Evolutionary conservation across 2,888 invertebrate species (phyloP).

Genomic region (Shargacucullia verbasci): DNA sequence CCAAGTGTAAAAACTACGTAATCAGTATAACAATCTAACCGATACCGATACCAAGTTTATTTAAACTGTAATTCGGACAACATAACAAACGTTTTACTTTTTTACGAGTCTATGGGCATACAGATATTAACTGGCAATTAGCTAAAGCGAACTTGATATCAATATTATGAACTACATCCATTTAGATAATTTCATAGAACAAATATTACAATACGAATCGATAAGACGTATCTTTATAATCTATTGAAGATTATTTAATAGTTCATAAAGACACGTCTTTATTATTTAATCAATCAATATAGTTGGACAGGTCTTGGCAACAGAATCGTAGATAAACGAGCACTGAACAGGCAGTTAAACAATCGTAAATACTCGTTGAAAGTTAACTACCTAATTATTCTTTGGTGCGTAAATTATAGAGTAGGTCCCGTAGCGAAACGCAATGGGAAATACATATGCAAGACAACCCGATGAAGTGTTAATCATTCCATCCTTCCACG

Average conservation of each 20-base stretch:
- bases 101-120: too few species aligned
- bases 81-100: too few species aligned
- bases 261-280: constrained; percentile 13
- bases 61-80: too few species aligned
- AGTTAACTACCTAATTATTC: constrained; percentile 42
- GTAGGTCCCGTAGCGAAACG: constrained; percentile 23
- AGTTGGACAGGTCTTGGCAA: constrained; percentile 30
- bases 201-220: constrained; percentile 2
- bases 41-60: too few species aligned
- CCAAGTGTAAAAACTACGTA: constrained; percentile 13
- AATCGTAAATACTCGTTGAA: constrained; percentile 40
- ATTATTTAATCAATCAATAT: constrained; percentile 27
- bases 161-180: neutral
- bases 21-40: neutral
- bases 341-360: constrained; percentile 22
- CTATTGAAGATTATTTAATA: neutral
- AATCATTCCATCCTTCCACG: constrained; percentile 63
- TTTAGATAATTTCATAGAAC: constrained; percentile 1
- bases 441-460: constrained; percentile 64
- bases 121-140: too few species aligned
- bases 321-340: constrained; percentile 21
- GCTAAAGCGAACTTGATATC: neutral
- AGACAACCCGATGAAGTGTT: constrained; percentile 55
- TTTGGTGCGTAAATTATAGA: constrained; percentile 44
- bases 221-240: neutral